phyloP scores from a whole-genome alignment of 2,888 invertebrate species.

The Gryllus longicercus region DNA sequence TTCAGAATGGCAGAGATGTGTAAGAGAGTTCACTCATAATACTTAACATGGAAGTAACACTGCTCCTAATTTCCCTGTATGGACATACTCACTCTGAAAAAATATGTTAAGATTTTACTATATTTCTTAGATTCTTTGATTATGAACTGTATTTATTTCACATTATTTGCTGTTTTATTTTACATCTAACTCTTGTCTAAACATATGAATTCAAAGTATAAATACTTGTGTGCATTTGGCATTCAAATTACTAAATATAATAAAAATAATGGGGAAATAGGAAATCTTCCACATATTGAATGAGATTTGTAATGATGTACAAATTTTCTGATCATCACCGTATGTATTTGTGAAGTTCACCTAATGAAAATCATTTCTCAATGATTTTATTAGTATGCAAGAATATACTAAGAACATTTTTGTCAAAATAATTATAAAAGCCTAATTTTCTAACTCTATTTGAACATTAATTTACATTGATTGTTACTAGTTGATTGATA shows the following conservation, averaged over 20 bases:
- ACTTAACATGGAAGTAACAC: background rate
- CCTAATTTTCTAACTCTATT: no score
- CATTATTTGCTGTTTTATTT: background rate
- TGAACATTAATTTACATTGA: no score
- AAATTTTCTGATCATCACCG: no score
- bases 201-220: no score
- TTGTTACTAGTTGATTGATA: no score
- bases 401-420: no score
- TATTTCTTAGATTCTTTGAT: background rate
- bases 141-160: background rate
- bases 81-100: background rate
- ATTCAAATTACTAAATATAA: no score
- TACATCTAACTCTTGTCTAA: background rate
- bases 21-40: slow-evolving; percentile 6
- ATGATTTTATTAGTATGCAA: no score
- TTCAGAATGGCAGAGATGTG: background rate
- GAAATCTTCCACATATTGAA: background rate
- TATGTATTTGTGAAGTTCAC: background rate
- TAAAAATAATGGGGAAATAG: no score
- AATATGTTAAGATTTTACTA: background rate
- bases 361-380: background rate
- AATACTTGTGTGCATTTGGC: no score
- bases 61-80: background rate
- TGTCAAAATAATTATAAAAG: no score
- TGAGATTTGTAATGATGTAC: background rate